Evolutionary conservation across 2,797 vertebrate species (phyloP), one percentile per base, ranked within the genome.

Genomic region (Apogon talboti): DNA sequence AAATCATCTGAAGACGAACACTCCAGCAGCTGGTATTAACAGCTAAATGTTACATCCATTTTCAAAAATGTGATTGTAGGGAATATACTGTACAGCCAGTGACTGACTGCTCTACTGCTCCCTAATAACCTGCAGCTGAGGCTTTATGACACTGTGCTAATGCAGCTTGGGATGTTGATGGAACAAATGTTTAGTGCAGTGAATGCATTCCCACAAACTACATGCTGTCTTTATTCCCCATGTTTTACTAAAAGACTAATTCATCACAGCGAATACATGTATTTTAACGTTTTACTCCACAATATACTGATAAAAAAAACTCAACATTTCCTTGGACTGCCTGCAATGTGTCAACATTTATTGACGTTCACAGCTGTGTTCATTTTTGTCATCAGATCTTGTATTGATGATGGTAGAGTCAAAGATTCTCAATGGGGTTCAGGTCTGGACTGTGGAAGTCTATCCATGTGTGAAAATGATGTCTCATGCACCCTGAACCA

Each of bases 1-100:
- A 94, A 94, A 94, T 93, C 90, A 93, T 93, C 89, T 91, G 89
- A 89, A 93, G 93, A 89, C 83, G 87, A 91, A 89, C 91, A 91
- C 92, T 94, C 91, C 86, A 91, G 91, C 92, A 91, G 87, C 89
- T 89, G 92, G 84, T 92, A 90, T 92, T 90, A 93, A 87, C 90
- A 80, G 92, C 91, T 91, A 92, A 92, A 93, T 91, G 91, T 92
- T 92, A 89, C 91, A 88, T 89, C 89, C 89, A 87, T 87, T 88
- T 86, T 74, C 65, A 85, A 77, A 83, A 85, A 87, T 78, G 82
- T 63, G 81, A 90, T 66, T 76, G 79, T 86, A 71, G 61, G 81
- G 84, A 89, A 79, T 70, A 40, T 42, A 67, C 14, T 54, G 72
- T 78, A 77, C 76, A 77, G 64, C 59, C 49, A 74, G 74, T 74